Base-by-base conservation (phyloP, 2,888 invertebrate genomes). In the Thymelicus acteon region DNA sequence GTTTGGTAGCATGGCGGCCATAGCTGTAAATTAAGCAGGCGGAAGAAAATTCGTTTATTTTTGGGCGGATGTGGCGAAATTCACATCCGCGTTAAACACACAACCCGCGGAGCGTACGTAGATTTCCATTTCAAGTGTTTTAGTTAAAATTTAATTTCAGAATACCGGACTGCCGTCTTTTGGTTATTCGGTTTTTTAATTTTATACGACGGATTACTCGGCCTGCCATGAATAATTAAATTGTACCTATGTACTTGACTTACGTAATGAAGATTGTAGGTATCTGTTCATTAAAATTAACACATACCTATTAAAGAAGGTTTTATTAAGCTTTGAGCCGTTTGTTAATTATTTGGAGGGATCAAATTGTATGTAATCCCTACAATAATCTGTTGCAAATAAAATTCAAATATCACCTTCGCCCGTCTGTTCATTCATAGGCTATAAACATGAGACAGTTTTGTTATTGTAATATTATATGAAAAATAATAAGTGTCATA, bases 1-100 rank as follows among this genome's bases (percentile, higher is more conserved):
- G 88, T 85, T 87, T 84, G 84, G 85, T 80, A 85, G 88, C 85
- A 87, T 84, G 84, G 85, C 80, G 85, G 85, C 85, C 85, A 85
- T 81, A 83, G 87, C 88, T 87, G 88, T 91, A 90, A 91, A 92
- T 93, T 92, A 92, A 92, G 90, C 90, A 90, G 90, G 90, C 92
- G 92, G 93, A 93, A 93, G 92, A 92, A 92, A 90, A 88, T 90
- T 92, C 91, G 90, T 92, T 92, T 92, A 92, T 92, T 93, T 92
- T 92, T 92, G 90, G 91, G 85, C 91, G 92, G 93, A 92, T 89
- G 92, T 88, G 90, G 90, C 85, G 88, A 88, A 91, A 88, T 91
- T 89, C 90, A 89, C 91, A 92, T 93, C 92, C 92, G 91, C 91
- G 90, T 90, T 91, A 91, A 92, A 92, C 90, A 92, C 89, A 91